Evolutionary conservation across 1,140 invertebrate genomes (phyloP), one percentile per base, ranked within the genome.

Genomic region (Drosophila kikkawai): DNA sequence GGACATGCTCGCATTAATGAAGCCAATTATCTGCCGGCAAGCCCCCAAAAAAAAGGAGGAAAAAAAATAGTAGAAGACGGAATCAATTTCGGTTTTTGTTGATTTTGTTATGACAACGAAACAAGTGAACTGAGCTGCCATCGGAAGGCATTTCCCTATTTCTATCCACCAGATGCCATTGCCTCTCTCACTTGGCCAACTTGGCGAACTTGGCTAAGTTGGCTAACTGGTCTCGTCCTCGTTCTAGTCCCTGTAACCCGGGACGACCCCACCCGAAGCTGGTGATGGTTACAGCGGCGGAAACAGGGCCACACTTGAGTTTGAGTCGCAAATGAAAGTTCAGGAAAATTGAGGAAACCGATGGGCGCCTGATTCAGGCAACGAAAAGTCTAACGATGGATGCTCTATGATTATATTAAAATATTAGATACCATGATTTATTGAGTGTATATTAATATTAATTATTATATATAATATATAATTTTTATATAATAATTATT

Each of bases 61-160:
- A 26, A 4, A 15, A 29, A 11, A 17, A 34, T 17, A 19, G 3
- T 3, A 22, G 22, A 22, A 22, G 17, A 37, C 37, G 37, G 53
- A 78, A 77, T 68, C 63, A 66, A 65, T 75, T 55, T 64, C 2
- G 19, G 19, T 61, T 55, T 79, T 75, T 88, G 81, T 90, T 87
- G 77, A 88, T 88, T 87, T 87, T 87, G 80, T 87, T 84, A 87
- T 87, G 84, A 88, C 80, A 87, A 87, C 84, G 73, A 70, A 80
- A 88, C 73, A 85, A 81, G 57, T 50, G 61, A 50, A 77, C 71
- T 51, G 50, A 47, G 53, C 53, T 13, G n/a, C 51, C 29, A 50
- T 32, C 22, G 60, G 44, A 59, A 36, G 76, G 39, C 58, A 60
- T 69, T 57, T 58, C 39, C 59, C n/a, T 32, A 5, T 4, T 1